Evolutionary conservation across 2,113 vertebrate genomes (phyloP).

Genomic region (Scopus umbretta): DNA sequence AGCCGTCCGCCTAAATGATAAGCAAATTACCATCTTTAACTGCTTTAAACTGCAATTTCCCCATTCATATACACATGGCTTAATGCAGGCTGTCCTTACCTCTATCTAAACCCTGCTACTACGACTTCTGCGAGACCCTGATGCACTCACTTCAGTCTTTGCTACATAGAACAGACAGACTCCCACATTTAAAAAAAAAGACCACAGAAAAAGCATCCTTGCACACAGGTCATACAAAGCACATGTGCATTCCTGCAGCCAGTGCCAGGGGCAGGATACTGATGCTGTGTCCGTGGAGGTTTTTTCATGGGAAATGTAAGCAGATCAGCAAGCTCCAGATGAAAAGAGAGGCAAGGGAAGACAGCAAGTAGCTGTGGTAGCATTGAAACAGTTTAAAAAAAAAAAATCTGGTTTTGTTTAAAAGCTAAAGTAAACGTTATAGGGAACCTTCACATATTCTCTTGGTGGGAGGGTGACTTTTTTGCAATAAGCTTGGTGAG

Average conservation of each 20-base stretch:
- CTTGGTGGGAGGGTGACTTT: not conserved
- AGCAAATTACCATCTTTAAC: not conserved
- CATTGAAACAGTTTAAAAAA: not conserved
- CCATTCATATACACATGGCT: not conserved
- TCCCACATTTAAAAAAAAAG: not conserved
- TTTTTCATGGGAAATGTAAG: not conserved
- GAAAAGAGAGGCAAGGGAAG: not conserved
- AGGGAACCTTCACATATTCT: not conserved
- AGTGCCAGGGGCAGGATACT: not conserved
- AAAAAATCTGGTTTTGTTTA: not conserved
- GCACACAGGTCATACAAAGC: not conserved
- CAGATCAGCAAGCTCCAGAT: not conserved
- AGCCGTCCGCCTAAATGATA: not conserved
- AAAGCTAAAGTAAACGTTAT: not conserved
- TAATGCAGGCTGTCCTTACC: not conserved
- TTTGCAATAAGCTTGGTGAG: not conserved
- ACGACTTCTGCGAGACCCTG: not conserved
- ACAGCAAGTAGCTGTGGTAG: not conserved
- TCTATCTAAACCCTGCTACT: not conserved
- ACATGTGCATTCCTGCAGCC: not conserved
- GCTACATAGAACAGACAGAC: not conserved
- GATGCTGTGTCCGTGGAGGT: not conserved
- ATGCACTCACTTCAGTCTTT: not conserved
- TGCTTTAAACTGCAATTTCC: not conserved
- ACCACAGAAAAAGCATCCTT: not conserved